A percentile compares a stretch with the other conserved stretches of the same genome.
Evolutionary conservation across 2,888 invertebrate species (phyloP).

Genomic region (Polydrusus pterygomalis): DNA sequence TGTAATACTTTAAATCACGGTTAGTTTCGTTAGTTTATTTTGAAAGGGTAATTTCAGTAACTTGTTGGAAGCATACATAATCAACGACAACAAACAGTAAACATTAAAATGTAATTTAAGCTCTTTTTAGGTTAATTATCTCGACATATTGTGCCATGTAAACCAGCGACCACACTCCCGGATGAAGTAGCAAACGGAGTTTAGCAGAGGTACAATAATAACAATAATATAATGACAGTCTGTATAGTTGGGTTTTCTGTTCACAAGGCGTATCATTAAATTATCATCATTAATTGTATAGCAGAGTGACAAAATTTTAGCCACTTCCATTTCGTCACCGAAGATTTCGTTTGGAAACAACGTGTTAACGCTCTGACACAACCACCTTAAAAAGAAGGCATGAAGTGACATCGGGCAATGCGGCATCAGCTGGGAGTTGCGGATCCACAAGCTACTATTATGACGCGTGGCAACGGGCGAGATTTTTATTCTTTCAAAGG

Average conservation of each 20-base stretch:
- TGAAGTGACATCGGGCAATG: no score
- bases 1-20: background rate
- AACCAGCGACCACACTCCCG: background rate
- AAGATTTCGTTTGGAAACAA: no score
- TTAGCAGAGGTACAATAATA: background rate
- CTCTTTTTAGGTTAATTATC: constrained; percentile 2
- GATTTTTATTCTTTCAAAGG: no score
- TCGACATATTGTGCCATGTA: constrained; percentile 1
- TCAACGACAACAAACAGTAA: background rate
- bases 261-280: no score
- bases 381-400: no score
- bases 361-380: no score
- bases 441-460: no score
- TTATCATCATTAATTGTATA: no score
- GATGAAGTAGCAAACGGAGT: constrained; percentile 1
- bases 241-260: background rate
- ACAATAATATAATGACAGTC: background rate
- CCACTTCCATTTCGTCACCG: no score
- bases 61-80: background rate
- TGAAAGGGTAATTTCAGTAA: background rate
- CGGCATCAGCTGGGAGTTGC: no score
- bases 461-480: no score
- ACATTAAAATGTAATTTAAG: background rate
- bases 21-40: background rate
- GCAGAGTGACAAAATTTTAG: no score